Conservation (phyloP, 1,140 invertebrate species). For the Tetramorium parvispinum region DNA sequence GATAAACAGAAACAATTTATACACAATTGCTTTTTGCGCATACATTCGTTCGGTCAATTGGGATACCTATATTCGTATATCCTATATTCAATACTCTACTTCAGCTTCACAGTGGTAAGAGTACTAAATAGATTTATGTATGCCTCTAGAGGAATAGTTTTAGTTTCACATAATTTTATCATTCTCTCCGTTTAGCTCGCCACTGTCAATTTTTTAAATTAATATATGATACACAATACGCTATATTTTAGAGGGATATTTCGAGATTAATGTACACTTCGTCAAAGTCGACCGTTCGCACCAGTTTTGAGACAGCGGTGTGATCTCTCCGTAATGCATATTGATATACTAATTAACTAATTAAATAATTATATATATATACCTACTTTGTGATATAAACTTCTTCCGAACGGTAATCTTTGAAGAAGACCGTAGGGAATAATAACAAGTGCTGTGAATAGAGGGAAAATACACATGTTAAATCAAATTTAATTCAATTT, state of each 20-base stretch:
- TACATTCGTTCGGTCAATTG: constrained; percentile 23
- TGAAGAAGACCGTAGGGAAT: constrained; percentile 65
- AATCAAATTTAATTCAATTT: constrained; percentile 72
- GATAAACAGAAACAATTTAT: not conserved
- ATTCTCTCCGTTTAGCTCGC: constrained; percentile 74
- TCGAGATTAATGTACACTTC: constrained; percentile 67
- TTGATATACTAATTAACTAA: constrained; percentile 60
- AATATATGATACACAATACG: constrained; percentile 67
- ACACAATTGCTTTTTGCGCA: constrained; percentile 5
- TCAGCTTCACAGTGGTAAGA: constrained; percentile 53
- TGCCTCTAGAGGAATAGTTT: constrained; percentile 40
- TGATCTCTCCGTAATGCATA: constrained; percentile 62
- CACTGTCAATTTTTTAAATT: constrained; percentile 79
- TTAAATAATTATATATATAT: constrained; percentile 54
- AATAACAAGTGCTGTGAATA: constrained; percentile 81
- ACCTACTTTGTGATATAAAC: constrained; percentile 81
- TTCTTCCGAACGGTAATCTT: constrained; percentile 71
- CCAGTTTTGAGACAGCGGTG: constrained; percentile 47
- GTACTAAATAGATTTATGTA: constrained; percentile 72
- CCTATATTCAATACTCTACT: not conserved
- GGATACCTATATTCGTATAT: not conserved
- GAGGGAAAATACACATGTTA: constrained; percentile 63
- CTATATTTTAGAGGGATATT: constrained; percentile 78
- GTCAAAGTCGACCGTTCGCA: constrained; percentile 59
- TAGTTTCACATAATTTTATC: constrained; percentile 60